Conservation (phyloP, 2,797 vertebrate species). For the Spondyliosoma cantharus region DNA sequence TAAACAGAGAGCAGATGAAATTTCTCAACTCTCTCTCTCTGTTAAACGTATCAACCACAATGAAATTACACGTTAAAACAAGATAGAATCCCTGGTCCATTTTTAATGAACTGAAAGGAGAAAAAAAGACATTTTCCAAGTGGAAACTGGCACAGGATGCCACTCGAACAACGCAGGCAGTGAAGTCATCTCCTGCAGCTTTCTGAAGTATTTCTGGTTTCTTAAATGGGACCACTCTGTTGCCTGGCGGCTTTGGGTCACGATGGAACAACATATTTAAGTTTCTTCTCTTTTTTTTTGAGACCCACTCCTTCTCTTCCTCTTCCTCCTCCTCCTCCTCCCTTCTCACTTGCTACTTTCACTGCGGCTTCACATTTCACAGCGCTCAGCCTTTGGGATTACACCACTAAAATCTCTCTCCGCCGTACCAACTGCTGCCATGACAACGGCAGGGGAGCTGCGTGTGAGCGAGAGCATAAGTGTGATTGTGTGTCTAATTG, state of each 20-base stretch:
- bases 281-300: conserved; percentile 22
- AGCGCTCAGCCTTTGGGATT: conserved; percentile 80
- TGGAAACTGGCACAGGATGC: conserved; percentile 42
- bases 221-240: conserved; percentile 29
- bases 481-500: conserved; percentile 77
- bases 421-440: conserved; percentile 84
- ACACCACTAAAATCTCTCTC: conserved; percentile 79
- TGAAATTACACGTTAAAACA: conserved; percentile 42
- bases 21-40: fast-evolving
- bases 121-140: conserved; percentile 21
- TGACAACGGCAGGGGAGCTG: conserved; percentile 84
- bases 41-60: conserved; percentile 17
- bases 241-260: conserved; percentile 35
- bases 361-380: conserved; percentile 80
- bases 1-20: conserved; percentile 36
- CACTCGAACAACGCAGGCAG: conserved; percentile 2
- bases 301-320: conserved; percentile 24
- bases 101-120: conserved; percentile 34
- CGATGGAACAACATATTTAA: conserved; percentile 41
- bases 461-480: conserved; percentile 59
- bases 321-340: conserved; percentile 21
- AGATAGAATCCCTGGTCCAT: conserved; percentile 45
- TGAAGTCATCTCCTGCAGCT: conserved; percentile 21
- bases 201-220: conserved; percentile 19
- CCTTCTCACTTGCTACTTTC: conserved; percentile 52